Evolutionary conservation across 1,140 invertebrate species (phyloP).

Genomic region (Pristionchus pacificus): DNA sequence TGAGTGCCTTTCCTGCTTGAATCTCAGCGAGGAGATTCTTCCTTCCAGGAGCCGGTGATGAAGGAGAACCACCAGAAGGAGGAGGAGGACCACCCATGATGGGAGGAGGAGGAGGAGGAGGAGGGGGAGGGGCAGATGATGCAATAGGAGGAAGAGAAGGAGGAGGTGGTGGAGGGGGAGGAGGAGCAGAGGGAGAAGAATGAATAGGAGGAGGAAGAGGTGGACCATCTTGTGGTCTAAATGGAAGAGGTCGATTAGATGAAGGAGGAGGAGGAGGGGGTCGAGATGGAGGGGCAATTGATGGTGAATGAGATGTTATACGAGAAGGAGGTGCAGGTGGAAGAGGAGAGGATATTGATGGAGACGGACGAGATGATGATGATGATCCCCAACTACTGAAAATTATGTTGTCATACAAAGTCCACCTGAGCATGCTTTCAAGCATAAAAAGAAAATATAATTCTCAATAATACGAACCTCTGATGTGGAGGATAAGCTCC

Average conservation of each 20-base stretch:
- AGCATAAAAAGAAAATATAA: no score
- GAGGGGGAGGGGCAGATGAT: conserved; percentile 9
- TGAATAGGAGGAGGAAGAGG: conserved; percentile 9
- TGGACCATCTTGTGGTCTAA: no score
- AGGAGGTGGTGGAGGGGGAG: conserved; percentile 21
- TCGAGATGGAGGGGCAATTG: neutral
- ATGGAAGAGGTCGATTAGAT: no score
- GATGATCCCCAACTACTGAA: no score
- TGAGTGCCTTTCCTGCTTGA: conserved; percentile 30
- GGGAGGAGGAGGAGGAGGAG: conserved; percentile 23
- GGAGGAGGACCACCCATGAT: conserved; percentile 5
- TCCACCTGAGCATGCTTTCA: neutral
- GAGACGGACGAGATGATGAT: conserved; percentile 10
- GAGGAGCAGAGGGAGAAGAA: neutral
- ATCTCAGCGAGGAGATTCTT: conserved; percentile 28
- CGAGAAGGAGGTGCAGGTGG: conserved; percentile 7
- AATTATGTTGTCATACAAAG: neutral
- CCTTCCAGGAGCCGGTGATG: conserved; percentile 21
- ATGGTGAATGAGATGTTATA: neutral
- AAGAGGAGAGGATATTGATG: conserved; percentile 14
- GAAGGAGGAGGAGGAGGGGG: neutral
- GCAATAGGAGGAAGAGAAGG: conserved; percentile 9
- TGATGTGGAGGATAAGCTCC: no score
- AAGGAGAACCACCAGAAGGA: conserved; percentile 26
- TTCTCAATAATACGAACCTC: no score